A percentile compares a stretch with the other conserved stretches of the same genome.
phyloP scores from a whole-genome alignment of 2,888 invertebrate genomes.

The Physocephala rufipes region DNA sequence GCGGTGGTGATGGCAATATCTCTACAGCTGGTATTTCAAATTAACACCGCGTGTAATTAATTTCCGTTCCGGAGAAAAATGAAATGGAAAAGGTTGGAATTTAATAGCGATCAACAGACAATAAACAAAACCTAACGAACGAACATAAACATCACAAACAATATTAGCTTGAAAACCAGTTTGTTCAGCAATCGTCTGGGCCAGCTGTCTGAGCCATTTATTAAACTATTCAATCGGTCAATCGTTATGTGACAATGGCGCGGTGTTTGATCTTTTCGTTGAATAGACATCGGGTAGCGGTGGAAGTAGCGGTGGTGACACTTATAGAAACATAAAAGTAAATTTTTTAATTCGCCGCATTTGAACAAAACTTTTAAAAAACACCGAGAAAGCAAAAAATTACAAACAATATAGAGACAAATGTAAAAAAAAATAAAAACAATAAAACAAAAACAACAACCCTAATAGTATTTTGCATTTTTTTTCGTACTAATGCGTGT shows the following conservation, averaged over 20 bases:
- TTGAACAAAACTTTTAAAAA: background rate
- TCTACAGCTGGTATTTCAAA: conserved; percentile 35
- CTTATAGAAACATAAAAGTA: conserved; percentile 27
- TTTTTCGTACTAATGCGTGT: conserved; percentile 6
- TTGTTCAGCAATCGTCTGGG: background rate
- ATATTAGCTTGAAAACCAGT: conserved; percentile 21
- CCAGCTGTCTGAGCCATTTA: background rate
- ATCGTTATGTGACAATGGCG: conserved; percentile 4
- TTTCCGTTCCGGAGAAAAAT: conserved; percentile 42
- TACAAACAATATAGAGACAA: background rate
- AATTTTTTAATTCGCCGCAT: conserved; percentile 26
- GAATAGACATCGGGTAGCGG: conserved; percentile 23
- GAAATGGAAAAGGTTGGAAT: too few relatives aligned
- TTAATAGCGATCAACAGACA: too few relatives aligned
- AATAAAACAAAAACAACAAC: conserved; percentile 19
- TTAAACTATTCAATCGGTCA: background rate
- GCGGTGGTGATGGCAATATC: conserved; percentile 38
- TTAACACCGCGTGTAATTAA: conserved; percentile 50
- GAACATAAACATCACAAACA: conserved; percentile 20
- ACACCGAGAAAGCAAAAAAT: background rate
- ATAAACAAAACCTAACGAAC: background rate
- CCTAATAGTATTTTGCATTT: background rate
- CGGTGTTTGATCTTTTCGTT: conserved; percentile 28
- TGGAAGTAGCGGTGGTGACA: conserved; percentile 18
- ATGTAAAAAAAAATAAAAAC: background rate